Evolutionary conservation across 2,113 vertebrate genomes (phyloP).

Genomic region (Stegastes partitus): DNA sequence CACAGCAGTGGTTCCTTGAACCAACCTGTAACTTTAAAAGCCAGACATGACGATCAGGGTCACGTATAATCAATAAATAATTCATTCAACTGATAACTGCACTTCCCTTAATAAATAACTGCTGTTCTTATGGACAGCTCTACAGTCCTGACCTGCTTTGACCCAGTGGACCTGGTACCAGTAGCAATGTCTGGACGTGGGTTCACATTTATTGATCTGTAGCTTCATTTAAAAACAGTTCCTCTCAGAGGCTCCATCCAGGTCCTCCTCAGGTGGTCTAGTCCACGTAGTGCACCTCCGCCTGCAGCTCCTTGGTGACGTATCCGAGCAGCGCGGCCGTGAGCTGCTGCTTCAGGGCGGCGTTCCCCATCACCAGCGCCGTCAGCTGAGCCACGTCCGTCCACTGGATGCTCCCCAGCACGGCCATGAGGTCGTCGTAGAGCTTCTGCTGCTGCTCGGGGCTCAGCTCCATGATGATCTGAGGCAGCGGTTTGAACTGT

Average conservation of each 20-base stretch:
- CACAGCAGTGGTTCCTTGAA: too few species aligned
- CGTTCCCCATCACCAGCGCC: constrained; percentile 87
- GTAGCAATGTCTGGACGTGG: background rate
- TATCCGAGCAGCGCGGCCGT: constrained; percentile 85
- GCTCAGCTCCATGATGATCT: constrained; percentile 92
- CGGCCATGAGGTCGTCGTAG: constrained; percentile 68
- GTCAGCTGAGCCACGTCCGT: constrained; percentile 87
- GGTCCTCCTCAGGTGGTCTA: background rate
- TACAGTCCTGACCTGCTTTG: background rate
- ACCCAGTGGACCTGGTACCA: background rate
- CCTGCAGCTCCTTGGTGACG: constrained; percentile 87
- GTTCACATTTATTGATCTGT: constrained; percentile 17
- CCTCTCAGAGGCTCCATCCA: background rate
- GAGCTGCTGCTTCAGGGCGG: constrained; percentile 84
- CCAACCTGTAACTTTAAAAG: constrained; percentile 10
- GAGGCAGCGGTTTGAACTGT: constrained; percentile 90
- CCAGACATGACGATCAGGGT: background rate
- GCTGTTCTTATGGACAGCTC: background rate
- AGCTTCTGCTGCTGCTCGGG: constrained; percentile 87
- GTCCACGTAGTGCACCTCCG: constrained; percentile 85
- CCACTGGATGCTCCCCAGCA: constrained; percentile 88
- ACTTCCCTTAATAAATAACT: constrained; percentile 10
- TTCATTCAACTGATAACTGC: constrained; percentile 13
- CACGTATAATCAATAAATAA: background rate
- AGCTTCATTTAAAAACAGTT: constrained; percentile 15